A percentile compares a stretch with the other conserved stretches of the same genome.
Evolutionary conservation across 2,888 invertebrate species (phyloP).

Genomic region (Rhabditoides inermis): DNA sequence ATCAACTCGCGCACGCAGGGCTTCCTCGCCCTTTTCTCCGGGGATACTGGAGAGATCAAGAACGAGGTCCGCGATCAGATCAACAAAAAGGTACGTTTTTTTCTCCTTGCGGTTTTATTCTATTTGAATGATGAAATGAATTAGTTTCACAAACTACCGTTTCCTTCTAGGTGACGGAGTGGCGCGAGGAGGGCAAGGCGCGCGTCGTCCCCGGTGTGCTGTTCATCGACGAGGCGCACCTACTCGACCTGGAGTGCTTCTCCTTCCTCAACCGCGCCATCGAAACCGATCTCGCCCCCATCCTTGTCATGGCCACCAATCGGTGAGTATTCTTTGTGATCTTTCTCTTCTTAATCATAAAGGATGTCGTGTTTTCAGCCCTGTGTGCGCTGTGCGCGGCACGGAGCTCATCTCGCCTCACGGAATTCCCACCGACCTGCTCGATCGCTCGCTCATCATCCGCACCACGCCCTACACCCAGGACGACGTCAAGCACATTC

Average conservation of each 20-base stretch:
- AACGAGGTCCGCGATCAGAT: constrained; percentile 94
- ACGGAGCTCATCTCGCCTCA: constrained; percentile 88
- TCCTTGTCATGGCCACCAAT: constrained; percentile 98
- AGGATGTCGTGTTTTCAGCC: constrained; percentile 11
- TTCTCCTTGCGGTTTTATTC: too few species aligned
- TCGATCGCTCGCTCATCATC: constrained; percentile 65
- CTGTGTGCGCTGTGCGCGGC: constrained; percentile 69
- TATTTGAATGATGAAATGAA: neutral
- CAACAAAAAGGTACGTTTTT: constrained; percentile 69
- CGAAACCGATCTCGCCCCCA: constrained; percentile 87
- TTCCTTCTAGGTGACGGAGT: constrained; percentile 67
- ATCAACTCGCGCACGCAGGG: constrained; percentile 90
- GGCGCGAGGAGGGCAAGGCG: constrained; percentile 98
- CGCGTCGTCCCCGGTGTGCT: constrained; percentile 87
- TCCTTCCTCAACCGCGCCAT: constrained; percentile 92
- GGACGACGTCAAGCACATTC: constrained; percentile 26
- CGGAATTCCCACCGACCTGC: constrained; percentile 88
- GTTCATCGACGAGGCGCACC: constrained; percentile 64
- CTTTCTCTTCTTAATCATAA: neutral
- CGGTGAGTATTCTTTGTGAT: constrained; percentile 61
- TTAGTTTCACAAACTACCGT: neutral
- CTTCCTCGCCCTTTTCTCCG: constrained; percentile 89
- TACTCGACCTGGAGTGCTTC: constrained; percentile 98
- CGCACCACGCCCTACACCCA: constrained; percentile 59
- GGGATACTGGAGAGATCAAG: constrained; percentile 98